Evolutionary conservation across 2,888 invertebrate species (phyloP), one percentile per base, ranked within the genome.

Genomic region (Drosophila ezoana): DNA sequence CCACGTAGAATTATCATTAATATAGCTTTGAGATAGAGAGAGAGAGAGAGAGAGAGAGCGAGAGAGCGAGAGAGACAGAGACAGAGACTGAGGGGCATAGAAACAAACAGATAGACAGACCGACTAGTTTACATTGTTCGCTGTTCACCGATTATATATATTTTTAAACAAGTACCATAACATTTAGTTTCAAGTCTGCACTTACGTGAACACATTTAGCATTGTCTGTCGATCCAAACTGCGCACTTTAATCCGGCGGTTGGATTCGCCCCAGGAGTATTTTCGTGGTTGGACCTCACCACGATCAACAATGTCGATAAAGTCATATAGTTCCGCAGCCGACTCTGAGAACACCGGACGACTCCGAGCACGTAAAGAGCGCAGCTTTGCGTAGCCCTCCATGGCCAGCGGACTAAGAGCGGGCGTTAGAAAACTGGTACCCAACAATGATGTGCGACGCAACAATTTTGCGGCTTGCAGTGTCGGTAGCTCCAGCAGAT

Each of bases 361-460:
- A 86, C 95, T 94, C 91, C 94, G 94, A 35, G 94, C 93, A 67
- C 96, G 94, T 37, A 96, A 90, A 28, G 94, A 95, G 82, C 96
- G 94, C 53, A 96, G 91, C 18, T 95, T 95, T 2, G 95, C 95
- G 87, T 96, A 96, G 51, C 96, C 96, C 53, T 95, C 94, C 89
- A 96, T 94, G 90, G 96, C 96, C 91, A 95, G 94, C 79, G 95
- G 95, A 81, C 95, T 95, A 14, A 96, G 93, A 9, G 92, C 90
- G n/a, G 83, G 81, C 37, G 89, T 87, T 40, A 90, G 72, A 54
- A 89, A 90, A 35, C 89, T 87, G 33, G 90, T 90, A 43, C 91
- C 91, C 23, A 91, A 68, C 10, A 92, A 63, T 4, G 92, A 91
- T 3, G 90, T 87, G 5, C 91, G 90, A 4, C 91, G 87, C 35